A percentile compares a stretch with the other conserved stretches of the same genome.
phyloP scores from a whole-genome alignment of 2,113 vertebrate species.

The Chionis minor region DNA sequence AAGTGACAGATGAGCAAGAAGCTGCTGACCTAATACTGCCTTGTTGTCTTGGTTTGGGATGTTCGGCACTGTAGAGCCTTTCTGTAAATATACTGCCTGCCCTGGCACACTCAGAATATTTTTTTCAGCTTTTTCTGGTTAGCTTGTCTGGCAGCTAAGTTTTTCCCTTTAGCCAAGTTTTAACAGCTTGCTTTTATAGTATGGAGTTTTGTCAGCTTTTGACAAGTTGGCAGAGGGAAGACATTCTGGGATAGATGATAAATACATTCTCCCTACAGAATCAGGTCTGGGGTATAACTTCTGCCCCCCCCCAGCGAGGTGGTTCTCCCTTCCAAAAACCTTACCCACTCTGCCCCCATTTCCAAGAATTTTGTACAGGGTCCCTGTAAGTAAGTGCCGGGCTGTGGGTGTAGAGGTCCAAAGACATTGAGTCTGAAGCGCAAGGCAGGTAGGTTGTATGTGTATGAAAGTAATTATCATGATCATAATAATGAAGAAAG shows the following conservation, averaged over 20 bases:
- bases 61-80: background rate
- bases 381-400: background rate
- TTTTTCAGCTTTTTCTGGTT: slow-evolving; percentile 54
- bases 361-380: background rate
- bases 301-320: background rate
- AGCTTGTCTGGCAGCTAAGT: slow-evolving; percentile 68
- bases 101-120: background rate
- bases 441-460: background rate
- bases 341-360: background rate
- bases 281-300: background rate
- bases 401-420: background rate
- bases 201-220: slow-evolving; percentile 64
- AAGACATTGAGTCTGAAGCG: background rate
- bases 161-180: slow-evolving; percentile 68
- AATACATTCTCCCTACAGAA: slow-evolving; percentile 33
- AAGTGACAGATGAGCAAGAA: background rate
- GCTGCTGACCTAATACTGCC: background rate
- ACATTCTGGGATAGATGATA: slow-evolving; percentile 38
- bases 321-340: background rate
- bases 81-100: slow-evolving; percentile 6
- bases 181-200: slow-evolving; percentile 61
- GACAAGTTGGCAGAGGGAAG: slow-evolving; percentile 59
- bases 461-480: background rate
- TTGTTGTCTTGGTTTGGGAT: background rate
- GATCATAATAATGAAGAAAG: rapidly evolving